These are phyloP conservation scores for Trissoscelio sp. DNA, from an alignment of 2,888 invertebrate genomes.

Conservation along the genomic window DNA sequence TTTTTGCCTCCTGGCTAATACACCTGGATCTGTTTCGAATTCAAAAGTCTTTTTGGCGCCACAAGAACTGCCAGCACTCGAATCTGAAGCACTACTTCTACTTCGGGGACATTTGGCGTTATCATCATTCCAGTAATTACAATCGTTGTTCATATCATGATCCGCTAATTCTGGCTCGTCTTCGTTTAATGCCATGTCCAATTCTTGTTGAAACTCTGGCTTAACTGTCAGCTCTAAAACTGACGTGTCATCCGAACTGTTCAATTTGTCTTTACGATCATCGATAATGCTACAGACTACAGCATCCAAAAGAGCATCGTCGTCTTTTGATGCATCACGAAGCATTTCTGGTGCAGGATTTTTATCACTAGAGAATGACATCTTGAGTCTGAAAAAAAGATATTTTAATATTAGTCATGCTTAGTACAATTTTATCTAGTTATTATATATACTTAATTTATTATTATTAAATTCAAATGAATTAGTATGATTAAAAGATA, in stretches of 20 bases:
- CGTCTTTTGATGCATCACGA: slow-evolving; percentile 59
- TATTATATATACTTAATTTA: not conserved
- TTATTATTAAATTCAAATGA: too few species aligned
- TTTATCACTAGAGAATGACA: slow-evolving; percentile 46
- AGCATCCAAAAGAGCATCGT: slow-evolving; percentile 63
- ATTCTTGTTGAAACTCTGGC: slow-evolving; percentile 43
- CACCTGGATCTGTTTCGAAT: slow-evolving; percentile 88
- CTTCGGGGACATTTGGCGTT: slow-evolving; percentile 74
- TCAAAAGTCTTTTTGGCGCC: slow-evolving; percentile 78
- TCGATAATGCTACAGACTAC: slow-evolving; percentile 65
- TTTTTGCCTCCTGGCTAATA: slow-evolving; percentile 92
- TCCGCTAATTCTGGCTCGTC: slow-evolving; percentile 45
- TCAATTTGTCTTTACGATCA: slow-evolving; percentile 45
- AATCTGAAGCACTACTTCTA: slow-evolving; percentile 79
- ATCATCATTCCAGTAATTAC: slow-evolving; percentile 58
- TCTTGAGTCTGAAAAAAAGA: slow-evolving; percentile 27
- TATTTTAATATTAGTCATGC: too few species aligned
- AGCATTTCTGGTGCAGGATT: slow-evolving; percentile 44
- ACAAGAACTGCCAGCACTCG: slow-evolving; percentile 77
- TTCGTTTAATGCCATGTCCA: slow-evolving; percentile 48
- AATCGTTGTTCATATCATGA: slow-evolving; percentile 44
- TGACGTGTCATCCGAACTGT: slow-evolving; percentile 14
- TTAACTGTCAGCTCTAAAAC: slow-evolving; percentile 47
- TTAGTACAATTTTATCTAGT: not conserved
- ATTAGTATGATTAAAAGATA: too few species aligned